Evolutionary conservation across 2,113 vertebrate genomes (phyloP).

Genomic region (Xiphophorus couchianus): DNA sequence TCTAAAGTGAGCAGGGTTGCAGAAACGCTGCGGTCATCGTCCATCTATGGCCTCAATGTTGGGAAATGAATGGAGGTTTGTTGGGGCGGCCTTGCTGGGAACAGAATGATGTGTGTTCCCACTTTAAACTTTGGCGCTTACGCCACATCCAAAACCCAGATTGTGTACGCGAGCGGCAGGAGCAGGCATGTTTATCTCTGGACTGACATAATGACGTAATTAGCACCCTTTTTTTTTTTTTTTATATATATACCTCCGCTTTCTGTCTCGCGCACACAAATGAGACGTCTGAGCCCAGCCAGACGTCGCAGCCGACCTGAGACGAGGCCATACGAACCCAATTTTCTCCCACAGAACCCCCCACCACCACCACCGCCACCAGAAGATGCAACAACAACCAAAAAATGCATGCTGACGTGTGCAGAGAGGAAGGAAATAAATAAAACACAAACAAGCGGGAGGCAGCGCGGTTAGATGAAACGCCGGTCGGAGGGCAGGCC

Average conservation of each 20-base stretch:
- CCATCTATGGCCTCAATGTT: conserved; percentile 65
- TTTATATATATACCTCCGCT: conserved; percentile 35
- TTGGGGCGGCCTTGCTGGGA: conserved; percentile 48
- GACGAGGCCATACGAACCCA: conserved; percentile 75
- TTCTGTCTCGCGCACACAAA: conserved; percentile 34
- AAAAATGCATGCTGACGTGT: conserved; percentile 69
- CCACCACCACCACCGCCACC: rapidly evolving
- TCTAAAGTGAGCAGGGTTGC: conserved; percentile 49
- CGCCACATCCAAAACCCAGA: conserved; percentile 71
- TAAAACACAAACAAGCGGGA: conserved; percentile 63
- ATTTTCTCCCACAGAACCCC: conserved; percentile 72
- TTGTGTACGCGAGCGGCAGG: conserved; percentile 47
- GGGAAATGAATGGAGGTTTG: conserved; percentile 69
- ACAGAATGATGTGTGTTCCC: conserved; percentile 64
- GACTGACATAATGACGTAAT: conserved; percentile 69
- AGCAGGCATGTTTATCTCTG: conserved; percentile 67
- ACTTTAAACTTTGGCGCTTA: conserved; percentile 65
- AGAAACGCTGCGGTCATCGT: conserved; percentile 68
- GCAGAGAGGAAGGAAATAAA: conserved; percentile 77
- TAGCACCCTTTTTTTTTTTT: conserved; percentile 38
- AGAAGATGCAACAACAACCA: conserved; percentile 56
- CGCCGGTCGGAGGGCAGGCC: conserved; percentile 45
- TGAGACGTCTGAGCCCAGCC: conserved; percentile 33
- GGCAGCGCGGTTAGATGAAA: conserved; percentile 68
- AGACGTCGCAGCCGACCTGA: conserved; percentile 59